Conservation (phyloP, 2,113 vertebrate species). For the Pseudopipra pipra region DNA sequence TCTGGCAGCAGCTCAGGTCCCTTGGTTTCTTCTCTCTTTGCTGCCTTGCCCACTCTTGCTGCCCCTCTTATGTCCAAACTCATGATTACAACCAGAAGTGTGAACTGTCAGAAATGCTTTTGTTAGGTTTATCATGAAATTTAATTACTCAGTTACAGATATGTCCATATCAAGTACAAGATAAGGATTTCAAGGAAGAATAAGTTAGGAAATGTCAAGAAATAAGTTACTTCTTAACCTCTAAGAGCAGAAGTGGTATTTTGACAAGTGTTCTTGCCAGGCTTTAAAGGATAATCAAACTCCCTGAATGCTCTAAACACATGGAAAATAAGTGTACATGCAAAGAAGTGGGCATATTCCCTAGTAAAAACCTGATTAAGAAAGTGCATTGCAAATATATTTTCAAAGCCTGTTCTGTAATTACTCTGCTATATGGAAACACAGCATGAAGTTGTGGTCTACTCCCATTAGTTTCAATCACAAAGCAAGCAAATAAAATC, state of each 20-base stretch:
- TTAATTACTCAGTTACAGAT: neutral
- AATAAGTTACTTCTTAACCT: neutral
- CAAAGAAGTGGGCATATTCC: neutral
- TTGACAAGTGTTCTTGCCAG: neutral
- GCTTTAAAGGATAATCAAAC: neutral
- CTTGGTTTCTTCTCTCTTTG: neutral
- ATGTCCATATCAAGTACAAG: neutral
- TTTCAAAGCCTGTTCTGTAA: conserved; percentile 22
- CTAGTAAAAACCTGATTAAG: neutral
- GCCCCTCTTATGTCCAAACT: neutral
- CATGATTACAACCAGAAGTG: neutral
- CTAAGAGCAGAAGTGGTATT: neutral
- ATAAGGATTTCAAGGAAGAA: neutral
- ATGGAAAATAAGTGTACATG: neutral
- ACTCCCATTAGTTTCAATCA: conserved; percentile 3
- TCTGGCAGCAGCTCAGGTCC: neutral
- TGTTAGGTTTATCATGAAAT: neutral
- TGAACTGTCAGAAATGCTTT: neutral
- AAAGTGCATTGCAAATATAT: neutral
- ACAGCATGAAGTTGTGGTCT: conserved; percentile 11
- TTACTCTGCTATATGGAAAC: conserved; percentile 11
- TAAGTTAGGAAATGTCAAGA: neutral
- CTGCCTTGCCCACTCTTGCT: neutral
- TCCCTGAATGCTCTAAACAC: neutral
- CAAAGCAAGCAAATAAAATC: conserved; percentile 34